Base-by-base conservation (phyloP, 2,797 vertebrate genomes). In the Diplodus puntazzo region DNA sequence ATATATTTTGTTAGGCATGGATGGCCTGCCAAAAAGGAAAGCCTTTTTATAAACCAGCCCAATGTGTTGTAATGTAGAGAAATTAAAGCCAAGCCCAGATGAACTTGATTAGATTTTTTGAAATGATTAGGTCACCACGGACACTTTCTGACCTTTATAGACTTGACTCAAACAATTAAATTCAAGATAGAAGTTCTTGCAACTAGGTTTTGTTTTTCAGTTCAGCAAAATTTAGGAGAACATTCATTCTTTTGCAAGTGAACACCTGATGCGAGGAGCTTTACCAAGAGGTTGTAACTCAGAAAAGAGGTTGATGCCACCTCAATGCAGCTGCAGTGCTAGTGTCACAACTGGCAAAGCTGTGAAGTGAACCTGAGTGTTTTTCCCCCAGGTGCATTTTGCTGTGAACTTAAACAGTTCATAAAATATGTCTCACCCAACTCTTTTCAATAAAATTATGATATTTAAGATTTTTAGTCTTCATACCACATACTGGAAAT, bases 11-110 rank as follows among this genome's bases (percentile, higher is more conserved):
- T 67, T 46, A 21, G 49, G 4, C 64, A 43, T 46, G 7, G 21
- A 20, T 39, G 42, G 8, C 70, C 48, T 49, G 34, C 39, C 1
- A 25, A 69, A 30, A 72, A 60, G 18, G 14, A 11, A 18, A 17
- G n/a, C 30, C 21, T 20, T 20, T 55, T 16, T 9, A 42, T 20
- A 68, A 68, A 54, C 43, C 16, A 2, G 12, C 49, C 34, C 46
- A 49, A 55, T 54, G 27, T 73, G 73, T 54, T 53, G 73, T 21
- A 53, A 77, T 66, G 30, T 50, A 18, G 20, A 64, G 30, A 73
- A 2, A 61, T 62, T 20, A 52, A 21, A 63, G 50, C 45, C 21
- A 52, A 70, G 46, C 18, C n/a, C 25, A 23, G 61, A 68, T 34
- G 57, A 46, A 17, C 49, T 30, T 20, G 11, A 49, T 46, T 18